Percentiles rank a stretch among this genome's conserved stretches.
Conservation (phyloP, 2,797 vertebrate genomes). For the Pelobates cultripes region DNA sequence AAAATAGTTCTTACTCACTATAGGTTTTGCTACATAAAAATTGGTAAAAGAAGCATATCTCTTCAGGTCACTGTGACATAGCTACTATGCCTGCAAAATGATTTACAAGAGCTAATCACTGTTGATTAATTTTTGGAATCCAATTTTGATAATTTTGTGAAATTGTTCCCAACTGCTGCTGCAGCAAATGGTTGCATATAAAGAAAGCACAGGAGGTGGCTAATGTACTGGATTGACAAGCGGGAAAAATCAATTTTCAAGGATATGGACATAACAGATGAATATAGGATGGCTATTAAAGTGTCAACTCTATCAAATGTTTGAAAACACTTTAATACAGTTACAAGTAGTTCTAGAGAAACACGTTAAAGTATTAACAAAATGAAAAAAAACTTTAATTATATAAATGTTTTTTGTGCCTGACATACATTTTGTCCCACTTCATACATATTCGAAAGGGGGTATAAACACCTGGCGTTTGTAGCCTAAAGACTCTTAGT, state of each 20-base stretch:
- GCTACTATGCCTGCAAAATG: background rate
- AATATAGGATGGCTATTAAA: background rate
- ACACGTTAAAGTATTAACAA: no score
- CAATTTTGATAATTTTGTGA: constrained; percentile 8
- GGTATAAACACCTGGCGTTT: no score
- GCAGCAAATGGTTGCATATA: constrained; percentile 3
- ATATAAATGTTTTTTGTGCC: no score
- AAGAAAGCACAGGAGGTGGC: background rate
- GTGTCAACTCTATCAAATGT: background rate
- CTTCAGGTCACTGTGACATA: no score
- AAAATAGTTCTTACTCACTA: no score
- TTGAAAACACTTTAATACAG: background rate
- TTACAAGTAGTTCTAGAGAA: background rate
- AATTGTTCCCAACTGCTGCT: background rate
- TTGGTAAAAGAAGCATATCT: background rate
- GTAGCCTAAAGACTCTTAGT: no score
- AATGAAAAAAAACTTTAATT: no score
- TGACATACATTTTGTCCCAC: no score
- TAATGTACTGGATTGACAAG: constrained; percentile 9
- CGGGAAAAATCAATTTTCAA: constrained; percentile 25
- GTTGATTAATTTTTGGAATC: constrained; percentile 15
- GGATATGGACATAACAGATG: background rate
- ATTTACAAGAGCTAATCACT: background rate
- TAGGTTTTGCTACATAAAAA: background rate
- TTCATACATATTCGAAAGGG: no score